Base-by-base conservation (phyloP, 1,140 invertebrate species). In the Chrysomallon squamiferum region DNA sequence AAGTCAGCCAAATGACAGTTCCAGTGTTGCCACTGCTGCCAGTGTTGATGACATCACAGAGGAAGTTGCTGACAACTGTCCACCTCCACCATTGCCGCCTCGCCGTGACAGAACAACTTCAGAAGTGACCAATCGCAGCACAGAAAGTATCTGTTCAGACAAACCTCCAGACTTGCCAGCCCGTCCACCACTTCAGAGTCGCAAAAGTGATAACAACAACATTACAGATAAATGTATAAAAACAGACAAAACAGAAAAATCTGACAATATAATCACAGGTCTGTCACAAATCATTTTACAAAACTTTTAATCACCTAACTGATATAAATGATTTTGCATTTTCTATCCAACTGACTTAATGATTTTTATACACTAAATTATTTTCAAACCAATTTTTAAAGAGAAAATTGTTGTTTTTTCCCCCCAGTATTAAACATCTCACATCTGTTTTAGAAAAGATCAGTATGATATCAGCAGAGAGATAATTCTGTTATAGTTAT, bases 91-190 rank as follows among this genome's bases (percentile, higher is more conserved):
- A 1, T 61, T 68, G 20, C 72, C 71, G 3, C 71, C 68, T 33
- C 58, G 68, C 20, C 64, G 61, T 6, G 63, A 74, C 20, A 41
- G 47, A 15, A 45, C 41, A 43, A 50, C 57, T n/a, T 74, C 69
- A 4, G 69, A 74, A 25, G 58, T 57, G n/a, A 54, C 41, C 22
- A 66, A 63, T 27, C 41, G 62, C 4, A 41, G 32, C n/a, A 65
- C 68, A 1, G 13, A 50, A 11, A 52, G 45, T 33, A 33, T 41
- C 32, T 25, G 30, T n/a, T 57, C 64, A 7, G 59, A 56, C 38
- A 63, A 54, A 45, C 72, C 72, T 3, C 72, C 72, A 1, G 69
- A 74, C 32, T 47, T 74, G 2, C 72, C 72, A 13, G 71, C 71
- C 27, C 50, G 72, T 3, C 72, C 72, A 0, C 66, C 61, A 20